Base-by-base conservation (phyloP, 2,797 vertebrate genomes). In the Pseudomugil tenellus region DNA sequence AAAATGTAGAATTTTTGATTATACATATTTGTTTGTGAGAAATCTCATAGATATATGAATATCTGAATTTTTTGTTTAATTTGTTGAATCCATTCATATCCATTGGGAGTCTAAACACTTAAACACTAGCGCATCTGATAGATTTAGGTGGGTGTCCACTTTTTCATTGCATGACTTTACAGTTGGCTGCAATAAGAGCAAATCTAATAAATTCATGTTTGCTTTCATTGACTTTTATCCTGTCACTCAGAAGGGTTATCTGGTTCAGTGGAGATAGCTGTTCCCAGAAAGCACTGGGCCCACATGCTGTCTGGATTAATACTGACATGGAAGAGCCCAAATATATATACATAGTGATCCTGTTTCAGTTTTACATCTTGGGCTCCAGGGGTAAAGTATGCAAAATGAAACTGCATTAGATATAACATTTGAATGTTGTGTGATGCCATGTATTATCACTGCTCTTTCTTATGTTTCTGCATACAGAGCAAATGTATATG, bases 1-100 rank as follows among this genome's bases (percentile, higher is more conserved):
- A 39, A 29, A n/a, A 29, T 28, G 12, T 49, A 32, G 31, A 58
- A 52, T 10, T 52, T 66, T 54, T 43, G 37, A 65, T 55, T 55
- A 32, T n/a, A 7, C 16, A 34, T 34, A 19, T 12, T 25, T 35
- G 19, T 28, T n/a, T 46, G 41, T 67, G 6, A 7, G 39, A 43
- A 7, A 43, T 11, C 23, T 52, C 14, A 52, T 26, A 16, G 13
- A 26, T 52, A 14, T 32, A 10, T n/a, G n/a, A n/a, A n/a, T n/a
- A n/a, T n/a, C n/a, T 23, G 26, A 29, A 11, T 28, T 23, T 23
- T 35, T 13, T 2, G 25, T 34, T 21, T 17, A 25, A 48, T 43
- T n/a, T 4, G 2, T 31, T 12, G 39, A 25, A 43, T 17, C 3
- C 39, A 19, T 29, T 56, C 21, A 37, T 6, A 16, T 25, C 19